A percentile compares a stretch with the other conserved stretches of the same genome.
phyloP scores from a whole-genome alignment of 30 jellyfish, hydroid and myxozoan species.

The Hydractinia symbiolongicarpus region DNA sequence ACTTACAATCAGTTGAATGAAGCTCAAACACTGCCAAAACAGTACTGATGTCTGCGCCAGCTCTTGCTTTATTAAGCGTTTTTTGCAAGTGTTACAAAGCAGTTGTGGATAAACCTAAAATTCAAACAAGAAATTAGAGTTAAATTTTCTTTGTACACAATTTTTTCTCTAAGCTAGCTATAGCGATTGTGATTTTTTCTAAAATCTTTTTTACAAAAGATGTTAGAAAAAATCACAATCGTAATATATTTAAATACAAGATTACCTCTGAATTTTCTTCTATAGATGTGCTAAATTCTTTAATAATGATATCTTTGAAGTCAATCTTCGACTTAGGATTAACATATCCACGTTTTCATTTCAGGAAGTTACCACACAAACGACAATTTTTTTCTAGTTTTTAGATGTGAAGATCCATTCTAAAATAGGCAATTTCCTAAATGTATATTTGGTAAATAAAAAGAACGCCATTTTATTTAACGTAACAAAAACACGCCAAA shows the following conservation, averaged over 20 bases:
- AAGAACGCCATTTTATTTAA: too few species aligned
- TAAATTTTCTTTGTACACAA: too few species aligned
- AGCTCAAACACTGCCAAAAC: conserved; percentile 9
- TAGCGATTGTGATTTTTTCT: too few species aligned
- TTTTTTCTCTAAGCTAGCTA: too few species aligned
- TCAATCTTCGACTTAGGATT: neutral
- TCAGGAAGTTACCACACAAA: neutral
- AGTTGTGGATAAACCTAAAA: conserved; percentile 9
- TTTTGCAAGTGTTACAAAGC: conserved; percentile 17
- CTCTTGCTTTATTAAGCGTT: neutral
- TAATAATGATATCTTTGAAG: too few species aligned
- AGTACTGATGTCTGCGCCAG: neutral
- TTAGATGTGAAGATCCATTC: too few species aligned
- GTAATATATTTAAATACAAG: neutral
- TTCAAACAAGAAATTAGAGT: too few species aligned
- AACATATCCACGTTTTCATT: neutral
- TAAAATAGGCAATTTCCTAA: too few species aligned
- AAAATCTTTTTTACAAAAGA: too few species aligned
- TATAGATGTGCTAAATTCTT: neutral
- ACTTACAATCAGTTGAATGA: conserved; percentile 6
- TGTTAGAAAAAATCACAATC: neutral
- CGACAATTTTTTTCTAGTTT: neutral
- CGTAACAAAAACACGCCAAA: too few species aligned
- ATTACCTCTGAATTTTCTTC: neutral
- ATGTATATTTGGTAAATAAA: too few species aligned